These are phyloP conservation scores for Gallirallus australis DNA, from an alignment of 2,797 vertebrate genomes.

Conservation along the genomic window DNA sequence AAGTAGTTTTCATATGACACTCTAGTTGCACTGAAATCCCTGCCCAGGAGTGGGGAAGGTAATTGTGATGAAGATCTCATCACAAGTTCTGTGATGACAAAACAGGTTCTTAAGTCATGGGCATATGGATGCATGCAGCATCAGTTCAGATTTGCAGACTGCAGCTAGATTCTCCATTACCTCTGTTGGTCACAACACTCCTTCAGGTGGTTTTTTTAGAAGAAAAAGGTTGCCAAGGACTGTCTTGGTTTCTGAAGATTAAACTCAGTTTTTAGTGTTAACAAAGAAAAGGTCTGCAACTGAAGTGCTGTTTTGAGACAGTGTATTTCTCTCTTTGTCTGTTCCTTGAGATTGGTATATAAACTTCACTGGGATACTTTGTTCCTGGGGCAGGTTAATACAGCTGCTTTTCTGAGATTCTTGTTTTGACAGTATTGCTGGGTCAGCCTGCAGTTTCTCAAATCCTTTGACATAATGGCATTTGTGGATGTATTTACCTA, in stretches of 20 bases:
- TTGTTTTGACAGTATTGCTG: neutral
- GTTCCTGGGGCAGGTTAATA: neutral
- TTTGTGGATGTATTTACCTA: neutral
- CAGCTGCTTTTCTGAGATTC: neutral
- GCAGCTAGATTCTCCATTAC: neutral
- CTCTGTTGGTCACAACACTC: neutral
- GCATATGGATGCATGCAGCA: neutral
- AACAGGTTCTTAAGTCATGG: neutral
- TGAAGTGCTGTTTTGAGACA: neutral
- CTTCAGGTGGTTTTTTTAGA: neutral
- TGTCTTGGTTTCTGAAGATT: neutral
- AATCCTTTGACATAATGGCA: neutral
- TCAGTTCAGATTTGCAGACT: neutral
- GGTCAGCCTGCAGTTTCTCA: neutral
- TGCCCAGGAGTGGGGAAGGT: neutral
- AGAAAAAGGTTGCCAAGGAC: neutral
- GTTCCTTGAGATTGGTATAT: neutral
- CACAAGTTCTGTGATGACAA: neutral
- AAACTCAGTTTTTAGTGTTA: neutral
- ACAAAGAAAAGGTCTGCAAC: neutral
- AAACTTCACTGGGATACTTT: neutral
- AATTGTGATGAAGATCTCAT: neutral
- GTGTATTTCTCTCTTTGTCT: neutral
- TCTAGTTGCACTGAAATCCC: slow-evolving; percentile 5
- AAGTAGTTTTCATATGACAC: neutral